Percentiles rank a stretch among this genome's conserved stretches.
phyloP scores from a whole-genome alignment of 35 echinoderm and acorn worm genomes.

The Apostichopus californicus region DNA sequence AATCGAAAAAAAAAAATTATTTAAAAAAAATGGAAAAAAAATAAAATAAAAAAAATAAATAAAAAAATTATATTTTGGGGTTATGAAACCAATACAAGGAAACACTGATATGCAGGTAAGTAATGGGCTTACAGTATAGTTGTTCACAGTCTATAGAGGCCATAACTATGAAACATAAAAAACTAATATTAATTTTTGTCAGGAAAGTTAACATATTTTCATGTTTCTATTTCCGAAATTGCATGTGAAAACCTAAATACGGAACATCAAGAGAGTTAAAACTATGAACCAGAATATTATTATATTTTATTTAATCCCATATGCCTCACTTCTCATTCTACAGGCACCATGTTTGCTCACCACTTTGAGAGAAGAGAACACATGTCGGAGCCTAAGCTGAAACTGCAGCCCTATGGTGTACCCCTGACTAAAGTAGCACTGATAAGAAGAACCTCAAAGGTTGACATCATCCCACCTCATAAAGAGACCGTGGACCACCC shows the following conservation, averaged over 20 bases:
- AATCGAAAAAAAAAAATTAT: background rate
- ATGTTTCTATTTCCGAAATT: no score
- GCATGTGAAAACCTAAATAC: no score
- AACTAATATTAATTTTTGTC: no score
- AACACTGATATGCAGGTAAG: no score
- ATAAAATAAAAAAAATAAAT: background rate
- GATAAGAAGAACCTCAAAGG: slow-evolving; percentile 67
- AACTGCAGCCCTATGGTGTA: slow-evolving; percentile 73
- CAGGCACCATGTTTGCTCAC: slow-evolving; percentile 88
- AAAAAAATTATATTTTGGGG: background rate
- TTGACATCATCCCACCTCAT: slow-evolving; percentile 54
- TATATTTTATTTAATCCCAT: no score
- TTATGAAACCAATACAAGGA: no score
- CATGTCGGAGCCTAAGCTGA: slow-evolving; percentile 36
- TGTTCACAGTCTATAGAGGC: no score
- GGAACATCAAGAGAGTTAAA: no score
- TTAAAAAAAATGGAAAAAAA: background rate
- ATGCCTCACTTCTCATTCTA: background rate
- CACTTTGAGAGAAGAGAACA: slow-evolving; percentile 67
- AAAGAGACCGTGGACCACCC: slow-evolving; percentile 66
- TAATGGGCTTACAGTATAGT: no score
- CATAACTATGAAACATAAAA: no score
- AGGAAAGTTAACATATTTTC: no score
- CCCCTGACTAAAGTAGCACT: slow-evolving; percentile 77
- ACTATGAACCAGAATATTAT: no score